phyloP scores from a whole-genome alignment of 2,113 vertebrate species.

The Myocastor coypus region DNA sequence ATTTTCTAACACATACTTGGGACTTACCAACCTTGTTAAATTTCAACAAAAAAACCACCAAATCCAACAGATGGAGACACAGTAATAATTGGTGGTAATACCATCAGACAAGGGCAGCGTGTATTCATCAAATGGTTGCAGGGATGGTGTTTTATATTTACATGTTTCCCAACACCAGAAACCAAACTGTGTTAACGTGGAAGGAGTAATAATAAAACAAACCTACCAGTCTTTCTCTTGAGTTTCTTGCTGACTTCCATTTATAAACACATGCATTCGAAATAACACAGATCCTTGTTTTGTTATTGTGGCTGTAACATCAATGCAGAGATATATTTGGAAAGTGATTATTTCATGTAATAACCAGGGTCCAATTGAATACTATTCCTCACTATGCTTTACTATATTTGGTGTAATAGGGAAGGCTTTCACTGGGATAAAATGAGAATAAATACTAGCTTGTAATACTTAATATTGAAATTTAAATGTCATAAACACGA shows the following conservation, averaged over 20 bases:
- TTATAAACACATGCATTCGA: background rate
- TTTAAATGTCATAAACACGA: background rate
- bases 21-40: background rate
- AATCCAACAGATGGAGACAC: background rate
- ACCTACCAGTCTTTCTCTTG: background rate
- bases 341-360: conserved; percentile 17
- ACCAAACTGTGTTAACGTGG: background rate
- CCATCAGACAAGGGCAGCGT: background rate
- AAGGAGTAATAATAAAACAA: background rate
- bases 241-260: background rate
- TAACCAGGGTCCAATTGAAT: background rate
- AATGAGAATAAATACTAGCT: conserved; percentile 27
- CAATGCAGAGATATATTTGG: conserved; percentile 29
- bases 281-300: background rate
- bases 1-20: background rate
- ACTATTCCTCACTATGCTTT: background rate
- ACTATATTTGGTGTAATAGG: background rate
- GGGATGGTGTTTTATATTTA: background rate
- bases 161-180: background rate
- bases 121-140: background rate
- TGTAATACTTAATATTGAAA: background rate
- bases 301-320: conserved; percentile 40
- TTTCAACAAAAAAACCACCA: conserved; percentile 6
- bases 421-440: conserved; percentile 1
- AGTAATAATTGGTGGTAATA: background rate